phyloP scores from a whole-genome alignment of 2,797 vertebrate species.

The Aselliscus stoliczkanus region DNA sequence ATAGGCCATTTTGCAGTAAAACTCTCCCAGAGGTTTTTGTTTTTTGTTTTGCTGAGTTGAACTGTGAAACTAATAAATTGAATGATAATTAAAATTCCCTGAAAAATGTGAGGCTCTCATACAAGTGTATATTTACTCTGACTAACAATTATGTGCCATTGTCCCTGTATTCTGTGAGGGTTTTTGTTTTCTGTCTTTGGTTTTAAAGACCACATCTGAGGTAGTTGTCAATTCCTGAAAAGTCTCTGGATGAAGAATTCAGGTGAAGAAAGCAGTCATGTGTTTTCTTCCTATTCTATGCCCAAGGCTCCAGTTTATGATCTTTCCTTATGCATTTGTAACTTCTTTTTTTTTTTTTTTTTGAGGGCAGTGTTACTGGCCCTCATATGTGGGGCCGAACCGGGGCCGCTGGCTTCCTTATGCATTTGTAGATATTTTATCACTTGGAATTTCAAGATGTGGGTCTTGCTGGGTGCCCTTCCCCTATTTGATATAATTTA shows the following conservation, averaged over 20 bases:
- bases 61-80: conserved; percentile 32
- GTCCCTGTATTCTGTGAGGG: background rate
- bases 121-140: background rate
- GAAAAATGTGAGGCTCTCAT: background rate
- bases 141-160: background rate
- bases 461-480: background rate
- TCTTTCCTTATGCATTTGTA: background rate
- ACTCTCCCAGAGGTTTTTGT: background rate
- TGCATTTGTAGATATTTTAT: background rate
- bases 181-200: background rate
- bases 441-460: conserved; percentile 3
- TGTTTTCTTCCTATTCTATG: background rate
- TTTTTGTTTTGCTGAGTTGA: background rate
- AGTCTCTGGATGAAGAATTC: background rate
- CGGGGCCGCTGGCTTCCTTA: too few relatives aligned
- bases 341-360: too few relatives aligned
- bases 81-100: conserved; percentile 49
- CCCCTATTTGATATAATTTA: background rate
- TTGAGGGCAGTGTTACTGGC: too few relatives aligned
- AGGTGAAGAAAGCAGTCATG: background rate
- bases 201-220: background rate
- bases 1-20: conserved; percentile 25
- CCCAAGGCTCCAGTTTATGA: background rate
- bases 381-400: too few relatives aligned
- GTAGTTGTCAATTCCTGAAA: background rate